A percentile compares a stretch with the other conserved stretches of the same genome.
These are phyloP conservation scores for Aphelinus certus DNA, from an alignment of 1,140 invertebrate species.

Conservation along the genomic window DNA sequence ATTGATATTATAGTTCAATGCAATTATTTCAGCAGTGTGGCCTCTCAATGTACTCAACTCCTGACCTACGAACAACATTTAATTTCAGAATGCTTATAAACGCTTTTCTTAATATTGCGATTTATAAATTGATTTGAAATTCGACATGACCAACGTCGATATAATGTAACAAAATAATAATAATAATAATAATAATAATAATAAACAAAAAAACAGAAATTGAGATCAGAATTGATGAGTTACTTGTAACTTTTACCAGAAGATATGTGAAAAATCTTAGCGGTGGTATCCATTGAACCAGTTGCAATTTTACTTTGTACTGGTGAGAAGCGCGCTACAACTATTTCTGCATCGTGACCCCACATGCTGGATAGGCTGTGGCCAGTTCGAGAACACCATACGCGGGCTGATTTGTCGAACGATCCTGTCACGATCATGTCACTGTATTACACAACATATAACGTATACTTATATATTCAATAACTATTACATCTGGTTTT, in stretches of 20 bases:
- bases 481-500: too few relatives aligned
- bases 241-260: conserved; percentile 58
- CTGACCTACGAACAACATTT: conserved; percentile 59
- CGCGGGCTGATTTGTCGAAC: conserved; percentile 80
- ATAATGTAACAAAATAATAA: too few relatives aligned
- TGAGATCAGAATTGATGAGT: too few relatives aligned
- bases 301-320: conserved; percentile 72
- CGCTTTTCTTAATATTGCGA: not conserved
- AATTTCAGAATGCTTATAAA: not conserved
- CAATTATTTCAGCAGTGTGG: conserved; percentile 80
- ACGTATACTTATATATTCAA: too few relatives aligned
- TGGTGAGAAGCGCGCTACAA: conserved; percentile 75
- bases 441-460: conserved; percentile 57
- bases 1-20: conserved; percentile 75
- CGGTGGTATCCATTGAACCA: conserved; percentile 79
- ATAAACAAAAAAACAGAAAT: too few relatives aligned
- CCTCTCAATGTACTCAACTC: conserved; percentile 72
- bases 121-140: conserved; percentile 8
- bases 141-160: too few relatives aligned
- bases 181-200: too few relatives aligned
- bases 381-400: conserved; percentile 76
- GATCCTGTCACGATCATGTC: conserved; percentile 81
- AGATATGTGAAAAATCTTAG: conserved; percentile 75
- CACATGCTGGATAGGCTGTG: conserved; percentile 75
- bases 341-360: conserved; percentile 80